A percentile compares a stretch with the other conserved stretches of the same genome.
phyloP scores from a whole-genome alignment of 2,113 vertebrate species.

The Gallinago jamesoni region DNA sequence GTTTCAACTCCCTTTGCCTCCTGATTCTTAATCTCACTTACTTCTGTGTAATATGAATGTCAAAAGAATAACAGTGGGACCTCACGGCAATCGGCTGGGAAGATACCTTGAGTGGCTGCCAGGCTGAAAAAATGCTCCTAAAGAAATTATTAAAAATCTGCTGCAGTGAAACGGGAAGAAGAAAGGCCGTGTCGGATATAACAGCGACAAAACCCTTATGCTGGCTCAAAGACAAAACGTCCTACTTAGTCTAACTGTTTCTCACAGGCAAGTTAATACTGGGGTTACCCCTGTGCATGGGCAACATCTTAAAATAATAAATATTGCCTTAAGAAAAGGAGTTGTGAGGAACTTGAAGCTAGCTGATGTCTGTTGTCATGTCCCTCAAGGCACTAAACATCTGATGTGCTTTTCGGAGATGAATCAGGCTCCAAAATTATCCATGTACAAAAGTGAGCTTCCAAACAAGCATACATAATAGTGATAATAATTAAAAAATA shows the following conservation, averaged over 20 bases:
- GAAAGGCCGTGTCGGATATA: not conserved
- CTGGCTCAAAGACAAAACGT: not conserved
- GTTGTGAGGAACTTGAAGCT: not conserved
- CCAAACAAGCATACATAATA: not conserved
- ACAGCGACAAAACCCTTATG: not conserved
- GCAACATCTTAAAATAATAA: constrained; percentile 36
- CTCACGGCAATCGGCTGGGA: not conserved
- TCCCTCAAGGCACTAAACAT: constrained; percentile 36
- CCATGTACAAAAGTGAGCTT: constrained; percentile 7
- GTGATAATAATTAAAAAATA: not conserved
- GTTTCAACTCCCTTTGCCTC: not conserved
- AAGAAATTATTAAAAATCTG: not conserved
- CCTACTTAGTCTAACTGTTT: not conserved
- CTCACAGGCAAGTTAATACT: not conserved
- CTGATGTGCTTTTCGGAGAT: constrained; percentile 18
- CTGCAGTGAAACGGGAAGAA: not conserved
- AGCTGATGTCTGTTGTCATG: constrained; percentile 18
- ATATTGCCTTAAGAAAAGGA: constrained; percentile 22
- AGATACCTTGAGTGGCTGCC: not conserved
- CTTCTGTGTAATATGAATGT: not conserved
- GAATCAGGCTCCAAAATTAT: constrained; percentile 4
- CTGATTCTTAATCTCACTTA: not conserved
- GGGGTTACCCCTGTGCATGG: not conserved
- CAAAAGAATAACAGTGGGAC: not conserved
- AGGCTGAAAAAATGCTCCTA: not conserved